Conservation (phyloP, 2,888 invertebrate species). For the Oligia latruncula region DNA sequence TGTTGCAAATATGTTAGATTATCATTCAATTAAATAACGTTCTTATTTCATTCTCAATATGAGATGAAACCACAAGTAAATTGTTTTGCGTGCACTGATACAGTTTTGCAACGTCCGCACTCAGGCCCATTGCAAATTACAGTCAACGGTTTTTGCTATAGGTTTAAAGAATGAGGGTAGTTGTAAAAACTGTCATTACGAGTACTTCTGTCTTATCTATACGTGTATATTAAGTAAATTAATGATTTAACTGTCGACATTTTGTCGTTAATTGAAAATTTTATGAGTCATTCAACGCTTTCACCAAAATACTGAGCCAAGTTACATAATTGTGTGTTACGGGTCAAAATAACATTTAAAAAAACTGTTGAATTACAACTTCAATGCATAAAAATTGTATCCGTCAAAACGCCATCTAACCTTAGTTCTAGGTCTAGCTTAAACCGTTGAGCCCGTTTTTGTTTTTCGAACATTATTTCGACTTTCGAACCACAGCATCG, state of each 20-base stretch:
- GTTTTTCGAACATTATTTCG: neutral
- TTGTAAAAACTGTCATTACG: conserved; percentile 17
- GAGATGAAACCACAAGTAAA: conserved; percentile 24
- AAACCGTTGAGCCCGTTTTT: neutral
- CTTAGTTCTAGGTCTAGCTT: neutral
- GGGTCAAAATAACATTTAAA: conserved; percentile 2
- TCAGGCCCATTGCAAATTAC: conserved; percentile 19
- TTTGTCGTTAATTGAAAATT: conserved; percentile 12
- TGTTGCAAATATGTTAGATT: conserved; percentile 2
- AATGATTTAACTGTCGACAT: conserved; percentile 7
- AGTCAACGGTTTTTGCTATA: conserved; percentile 33
- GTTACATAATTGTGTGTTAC: neutral
- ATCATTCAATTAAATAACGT: neutral
- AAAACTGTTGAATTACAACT: neutral
- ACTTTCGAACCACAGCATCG: neutral
- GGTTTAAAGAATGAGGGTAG: conserved; percentile 28
- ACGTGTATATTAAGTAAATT: conserved; percentile 9
- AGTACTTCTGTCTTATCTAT: conserved; percentile 1
- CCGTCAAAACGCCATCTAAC: neutral
- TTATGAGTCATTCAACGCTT: conserved; percentile 21
- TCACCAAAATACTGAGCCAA: neutral
- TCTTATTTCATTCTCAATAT: conserved; percentile 10
- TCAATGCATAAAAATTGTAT: neutral
- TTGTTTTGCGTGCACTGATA: conserved; percentile 34
- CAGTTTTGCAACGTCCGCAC: conserved; percentile 42